Conservation (phyloP, 2,113 vertebrate genomes). For the Maccullochella peelii region DNA sequence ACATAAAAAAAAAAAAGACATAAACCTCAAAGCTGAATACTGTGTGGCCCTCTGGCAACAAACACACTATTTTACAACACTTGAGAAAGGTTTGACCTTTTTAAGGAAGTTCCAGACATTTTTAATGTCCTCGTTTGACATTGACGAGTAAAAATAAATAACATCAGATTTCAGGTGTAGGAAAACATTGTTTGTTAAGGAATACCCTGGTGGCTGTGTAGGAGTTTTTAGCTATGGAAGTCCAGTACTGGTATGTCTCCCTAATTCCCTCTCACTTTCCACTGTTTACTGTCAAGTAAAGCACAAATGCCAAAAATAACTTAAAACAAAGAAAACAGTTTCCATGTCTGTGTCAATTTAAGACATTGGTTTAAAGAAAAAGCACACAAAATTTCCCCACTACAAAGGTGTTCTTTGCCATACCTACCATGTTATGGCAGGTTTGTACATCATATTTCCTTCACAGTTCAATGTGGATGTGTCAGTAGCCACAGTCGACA, state of each 20-base stretch:
- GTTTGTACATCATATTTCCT: slow-evolving; percentile 23
- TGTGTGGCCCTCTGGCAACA: slow-evolving; percentile 74
- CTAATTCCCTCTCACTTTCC: not conserved
- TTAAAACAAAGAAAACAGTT: slow-evolving; percentile 15
- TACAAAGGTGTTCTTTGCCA: slow-evolving; percentile 19
- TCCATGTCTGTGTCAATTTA: slow-evolving; percentile 14
- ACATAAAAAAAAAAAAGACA: slow-evolving; percentile 46
- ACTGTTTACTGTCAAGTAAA: slow-evolving; percentile 31
- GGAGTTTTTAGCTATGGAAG: slow-evolving; percentile 18
- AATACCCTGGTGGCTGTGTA: slow-evolving; percentile 49
- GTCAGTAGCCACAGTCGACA: slow-evolving; percentile 12
- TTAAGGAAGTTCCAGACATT: slow-evolving; percentile 74
- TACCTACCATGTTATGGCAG: slow-evolving; percentile 17
- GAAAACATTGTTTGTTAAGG: slow-evolving; percentile 56
- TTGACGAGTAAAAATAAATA: slow-evolving; percentile 60
- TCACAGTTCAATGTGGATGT: slow-evolving; percentile 38
- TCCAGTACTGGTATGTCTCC: not conserved
- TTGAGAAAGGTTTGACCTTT: slow-evolving; percentile 83
- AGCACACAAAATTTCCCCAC: slow-evolving; percentile 14
- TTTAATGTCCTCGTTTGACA: slow-evolving; percentile 74
- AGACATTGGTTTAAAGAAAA: slow-evolving; percentile 28
- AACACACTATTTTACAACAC: slow-evolving; percentile 69
- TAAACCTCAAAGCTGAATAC: slow-evolving; percentile 74
- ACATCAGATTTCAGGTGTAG: slow-evolving; percentile 48
- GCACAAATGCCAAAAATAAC: slow-evolving; percentile 38